Evolutionary conservation across 2,113 vertebrate genomes (phyloP), one percentile per base, ranked within the genome.

Genomic region (Gymnorhina tibicen): DNA sequence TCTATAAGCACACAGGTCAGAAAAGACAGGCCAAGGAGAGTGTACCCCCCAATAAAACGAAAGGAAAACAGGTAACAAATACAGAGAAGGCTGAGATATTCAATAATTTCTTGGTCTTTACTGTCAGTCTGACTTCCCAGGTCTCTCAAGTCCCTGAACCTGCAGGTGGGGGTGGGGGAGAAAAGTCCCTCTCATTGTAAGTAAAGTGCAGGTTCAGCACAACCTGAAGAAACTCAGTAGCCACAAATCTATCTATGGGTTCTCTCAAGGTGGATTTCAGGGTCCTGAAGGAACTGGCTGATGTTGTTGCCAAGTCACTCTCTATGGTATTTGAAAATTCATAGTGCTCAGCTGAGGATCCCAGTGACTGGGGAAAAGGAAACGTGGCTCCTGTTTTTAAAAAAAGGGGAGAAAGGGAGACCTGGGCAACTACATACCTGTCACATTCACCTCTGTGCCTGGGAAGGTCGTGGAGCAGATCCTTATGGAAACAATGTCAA

Each of bases 121-220:
- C 9, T 27, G 7, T 47, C 26, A 64, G 26, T 64, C 17, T 80
- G 50, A 41, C 17, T 49, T 72, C 9, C 13, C 50, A 49, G 9
- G 9, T 49, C 17, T 64, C 32, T 69, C 53, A 77, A 28, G 16
- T 33, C 8, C 17, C 28, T 78, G 28, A 69, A 53, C 35, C 3
- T 56, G 13, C 11, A 55, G n/a, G 7, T 30, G 4, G 10, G 5
- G 3, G 4, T 27, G 3, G 7, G 13, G 20, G 6, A 53, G 15
- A 1, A 46, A 53, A 39, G 5, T 41, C 8, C 19, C 7, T 55
- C 19, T 69, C 28, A 41, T 9, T 46, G 10, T 39, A 46, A 28
- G 4, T 7, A n/a, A 53, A 30, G 19, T 13, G 10, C 15, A 33
- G 10, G 5, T 39, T n/a, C 47, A 53, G 10, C 10, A n/a, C 15